Evolutionary conservation across 2,888 invertebrate genomes (phyloP).

Genomic region (Deilephila porcellus): DNA sequence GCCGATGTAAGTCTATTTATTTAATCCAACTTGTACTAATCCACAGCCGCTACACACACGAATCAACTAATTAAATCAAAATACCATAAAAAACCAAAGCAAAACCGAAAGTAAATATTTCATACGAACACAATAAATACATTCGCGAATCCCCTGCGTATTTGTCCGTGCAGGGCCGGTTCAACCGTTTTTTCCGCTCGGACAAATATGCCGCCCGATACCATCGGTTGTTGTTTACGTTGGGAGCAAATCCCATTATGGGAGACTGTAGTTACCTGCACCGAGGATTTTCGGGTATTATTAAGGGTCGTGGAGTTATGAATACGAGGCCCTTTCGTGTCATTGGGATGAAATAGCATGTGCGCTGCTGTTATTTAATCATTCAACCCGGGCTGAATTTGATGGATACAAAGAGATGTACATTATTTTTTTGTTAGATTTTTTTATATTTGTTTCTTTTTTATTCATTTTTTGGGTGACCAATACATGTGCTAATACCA

Average conservation of each 20-base stretch:
- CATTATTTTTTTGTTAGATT: background rate
- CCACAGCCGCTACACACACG: too few relatives aligned
- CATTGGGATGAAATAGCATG: background rate
- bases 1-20: too few relatives aligned
- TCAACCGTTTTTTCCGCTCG: background rate
- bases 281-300: constrained; percentile 1
- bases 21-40: too few relatives aligned
- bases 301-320: constrained; percentile 17
- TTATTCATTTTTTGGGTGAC: too few relatives aligned
- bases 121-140: background rate
- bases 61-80: too few relatives aligned
- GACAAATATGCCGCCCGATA: constrained; percentile 9
- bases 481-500: too few relatives aligned
- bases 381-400: background rate
- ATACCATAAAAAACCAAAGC: too few relatives aligned
- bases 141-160: background rate
- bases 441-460: background rate
- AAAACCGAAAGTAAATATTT: too few relatives aligned
- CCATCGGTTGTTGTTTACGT: constrained; percentile 17
- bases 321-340: constrained; percentile 5
- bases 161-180: background rate
- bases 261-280: constrained; percentile 6
- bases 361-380: background rate
- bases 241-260: constrained; percentile 10
- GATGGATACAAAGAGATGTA: too few relatives aligned